Base-by-base conservation (phyloP, 2,888 invertebrate species). In the Eupelmus urozonus region DNA sequence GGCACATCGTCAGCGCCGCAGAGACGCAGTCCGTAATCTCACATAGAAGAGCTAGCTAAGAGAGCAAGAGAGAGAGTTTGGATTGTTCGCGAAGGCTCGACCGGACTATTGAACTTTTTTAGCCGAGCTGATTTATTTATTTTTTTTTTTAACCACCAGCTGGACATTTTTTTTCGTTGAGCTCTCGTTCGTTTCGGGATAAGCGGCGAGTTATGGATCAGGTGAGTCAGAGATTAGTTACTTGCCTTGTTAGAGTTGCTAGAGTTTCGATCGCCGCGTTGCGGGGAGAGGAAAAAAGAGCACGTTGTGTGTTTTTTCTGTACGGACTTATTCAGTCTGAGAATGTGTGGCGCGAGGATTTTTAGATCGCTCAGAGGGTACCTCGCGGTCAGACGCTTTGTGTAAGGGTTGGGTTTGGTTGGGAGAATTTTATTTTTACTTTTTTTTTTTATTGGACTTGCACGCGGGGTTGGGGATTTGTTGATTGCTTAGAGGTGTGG, bases 181-280 rank as follows among this genome's bases (percentile, higher is more conserved):
- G n/a, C n/a, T n/a, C n/a, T n/a, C n/a, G n/a, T n/a, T n/a, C n/a
- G n/a, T n/a, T 60, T 27, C 40, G 45, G 29, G 70, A 40, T 60
- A 62, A 72, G 65, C 75, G 57, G 72, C 70, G 49, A 80, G 76
- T 83, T 81, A 84, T 84, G 84, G 84, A 83, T 73, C 81, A 83
- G 82, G 84, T 84, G 78, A 83, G 80, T 20, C n/a, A 25, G 5
- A 11, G 49, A 11, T 11, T 4, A 34, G 16, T 20, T 67, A 20
- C 1, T 55, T 67, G 3, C 11, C 16, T 7, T 27, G 5, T n/a
- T 29, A n/a, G 45, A 16, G 42, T 27, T 20, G 42, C 25, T 27
- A 2, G 34, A 18, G 13, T 1, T 1, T n/a, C n/a, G n/a, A n/a
- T n/a, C n/a, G n/a, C n/a, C 25, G 9, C 18, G 9, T 42, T 13